Conservation (phyloP, 2,888 invertebrate genomes). For the Nephrotoma flavescens region DNA sequence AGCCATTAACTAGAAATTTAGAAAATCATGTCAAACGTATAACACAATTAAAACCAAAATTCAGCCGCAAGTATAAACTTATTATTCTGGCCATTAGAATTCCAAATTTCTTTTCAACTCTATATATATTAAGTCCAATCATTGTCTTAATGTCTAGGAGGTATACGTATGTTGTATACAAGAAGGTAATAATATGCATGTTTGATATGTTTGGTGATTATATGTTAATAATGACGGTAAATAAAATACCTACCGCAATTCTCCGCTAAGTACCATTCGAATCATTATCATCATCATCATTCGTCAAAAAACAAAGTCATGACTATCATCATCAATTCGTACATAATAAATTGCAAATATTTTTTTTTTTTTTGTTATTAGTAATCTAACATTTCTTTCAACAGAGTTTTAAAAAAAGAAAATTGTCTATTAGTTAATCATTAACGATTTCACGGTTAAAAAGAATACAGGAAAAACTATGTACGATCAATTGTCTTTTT, state of each 20-base stretch:
- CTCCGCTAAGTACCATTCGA: neutral
- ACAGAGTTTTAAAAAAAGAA: neutral
- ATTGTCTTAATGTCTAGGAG: neutral
- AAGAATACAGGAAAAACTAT: neutral
- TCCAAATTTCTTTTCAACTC: neutral
- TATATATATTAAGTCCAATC: neutral
- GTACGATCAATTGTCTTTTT: neutral
- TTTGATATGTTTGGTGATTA: neutral
- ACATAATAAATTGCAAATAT: neutral
- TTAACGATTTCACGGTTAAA: neutral
- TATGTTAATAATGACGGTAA: neutral
- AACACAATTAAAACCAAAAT: neutral
- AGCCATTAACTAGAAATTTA: neutral
- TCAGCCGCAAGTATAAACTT: neutral
- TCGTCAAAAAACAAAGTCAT: neutral
- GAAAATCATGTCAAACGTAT: neutral
- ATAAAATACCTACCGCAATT: neutral
- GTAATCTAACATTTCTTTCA: neutral
- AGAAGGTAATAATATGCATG: neutral
- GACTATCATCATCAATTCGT: neutral
- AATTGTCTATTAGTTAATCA: neutral
- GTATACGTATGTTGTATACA: neutral
- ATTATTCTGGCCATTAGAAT: neutral
- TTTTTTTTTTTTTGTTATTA: neutral
- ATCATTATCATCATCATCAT: neutral